These are phyloP conservation scores for Lineus longissimus DNA, from an alignment of 1,140 invertebrate genomes.

Conservation along the genomic window DNA sequence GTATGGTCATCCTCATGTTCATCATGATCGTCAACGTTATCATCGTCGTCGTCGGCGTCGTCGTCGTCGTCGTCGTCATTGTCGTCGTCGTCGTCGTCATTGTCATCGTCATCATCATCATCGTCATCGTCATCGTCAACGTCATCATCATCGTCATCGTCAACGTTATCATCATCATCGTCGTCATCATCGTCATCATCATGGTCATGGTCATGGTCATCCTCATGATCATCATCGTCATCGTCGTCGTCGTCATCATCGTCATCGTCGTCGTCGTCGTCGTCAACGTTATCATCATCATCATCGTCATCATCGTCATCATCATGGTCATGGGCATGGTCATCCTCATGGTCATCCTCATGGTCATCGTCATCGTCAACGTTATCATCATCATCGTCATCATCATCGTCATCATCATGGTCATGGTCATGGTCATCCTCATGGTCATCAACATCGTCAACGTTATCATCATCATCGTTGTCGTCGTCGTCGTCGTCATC, in stretches of 20 bases:
- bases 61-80: neutral
- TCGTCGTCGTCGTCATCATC: neutral
- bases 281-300: conserved; percentile 13
- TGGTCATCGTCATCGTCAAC: neutral
- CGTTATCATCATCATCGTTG: too few species aligned
- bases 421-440: too few species aligned
- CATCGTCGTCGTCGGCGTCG: too few species aligned
- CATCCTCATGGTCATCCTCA: neutral
- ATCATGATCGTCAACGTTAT: too few species aligned
- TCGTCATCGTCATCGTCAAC: conserved; percentile 16
- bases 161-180: conserved; percentile 13
- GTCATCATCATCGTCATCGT: conserved; percentile 17
- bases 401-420: too few species aligned
- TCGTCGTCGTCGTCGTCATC: neutral
- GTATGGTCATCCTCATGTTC: too few species aligned
- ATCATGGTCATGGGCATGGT: neutral
- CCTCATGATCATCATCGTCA: conserved; percentile 2
- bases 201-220: too few species aligned
- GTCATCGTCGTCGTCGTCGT: neutral
- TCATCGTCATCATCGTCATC: conserved; percentile 18
- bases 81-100: neutral
- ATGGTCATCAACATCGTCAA: too few species aligned
- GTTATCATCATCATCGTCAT: neutral
- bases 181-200: neutral
- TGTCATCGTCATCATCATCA: conserved; percentile 14